Conservation (phyloP, 2,888 invertebrate genomes). For the Acleris cristana region DNA sequence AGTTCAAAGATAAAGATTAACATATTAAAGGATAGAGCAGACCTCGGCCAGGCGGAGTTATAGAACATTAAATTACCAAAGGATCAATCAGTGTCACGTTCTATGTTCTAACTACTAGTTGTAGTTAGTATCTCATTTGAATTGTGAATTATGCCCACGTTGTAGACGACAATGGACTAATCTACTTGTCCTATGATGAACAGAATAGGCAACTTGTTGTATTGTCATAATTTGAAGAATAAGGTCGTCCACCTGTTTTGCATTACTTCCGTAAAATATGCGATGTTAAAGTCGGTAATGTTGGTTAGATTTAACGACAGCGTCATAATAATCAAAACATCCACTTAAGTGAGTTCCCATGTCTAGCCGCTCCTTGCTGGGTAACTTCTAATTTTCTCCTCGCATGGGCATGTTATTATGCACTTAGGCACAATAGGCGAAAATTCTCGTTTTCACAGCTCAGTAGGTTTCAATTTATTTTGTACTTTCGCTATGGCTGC, state of each 20-base stretch:
- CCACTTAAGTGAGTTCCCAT: slow-evolving; percentile 28
- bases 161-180: slow-evolving; percentile 28
- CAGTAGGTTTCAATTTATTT: slow-evolving; percentile 35
- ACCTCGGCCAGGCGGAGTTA: no score
- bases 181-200: slow-evolving; percentile 31
- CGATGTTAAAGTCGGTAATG: neutral
- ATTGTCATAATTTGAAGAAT: slow-evolving; percentile 33
- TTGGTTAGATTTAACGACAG: neutral
- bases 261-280: slow-evolving; percentile 33
- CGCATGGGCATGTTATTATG: slow-evolving; percentile 28
- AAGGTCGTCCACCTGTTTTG: slow-evolving; percentile 29
- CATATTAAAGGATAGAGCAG: no score
- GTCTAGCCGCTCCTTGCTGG: slow-evolving; percentile 16
- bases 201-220: slow-evolving; percentile 21
- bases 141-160: slow-evolving; percentile 35
- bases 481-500: slow-evolving; percentile 34
- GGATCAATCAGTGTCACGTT: neutral
- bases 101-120: neutral
- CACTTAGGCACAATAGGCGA: slow-evolving; percentile 32
- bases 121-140: slow-evolving; percentile 21
- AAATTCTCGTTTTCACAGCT: slow-evolving; percentile 20
- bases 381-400: slow-evolving; percentile 32
- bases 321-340: slow-evolving; percentile 17
- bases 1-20: no score
- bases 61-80: neutral